Percentiles rank a stretch among this genome's conserved stretches.
phyloP scores from a whole-genome alignment of 2,113 vertebrate genomes.

The Arenaria interpres region DNA sequence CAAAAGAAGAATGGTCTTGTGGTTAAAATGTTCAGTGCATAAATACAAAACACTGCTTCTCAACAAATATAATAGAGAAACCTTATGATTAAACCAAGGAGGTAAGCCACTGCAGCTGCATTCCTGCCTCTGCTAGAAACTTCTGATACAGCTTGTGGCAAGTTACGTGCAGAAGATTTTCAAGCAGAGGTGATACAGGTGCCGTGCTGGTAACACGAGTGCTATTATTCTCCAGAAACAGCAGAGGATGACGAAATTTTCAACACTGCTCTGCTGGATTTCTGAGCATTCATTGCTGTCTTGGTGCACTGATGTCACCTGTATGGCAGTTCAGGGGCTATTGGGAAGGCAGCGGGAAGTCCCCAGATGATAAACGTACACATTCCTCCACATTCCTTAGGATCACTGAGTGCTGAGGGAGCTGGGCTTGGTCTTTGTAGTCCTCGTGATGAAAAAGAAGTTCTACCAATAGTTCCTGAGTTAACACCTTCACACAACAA shows the following conservation, averaged over 20 bases:
- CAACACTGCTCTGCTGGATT: neutral
- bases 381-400: neutral
- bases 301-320: neutral
- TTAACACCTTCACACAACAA: neutral
- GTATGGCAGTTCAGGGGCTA: neutral
- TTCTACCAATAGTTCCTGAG: neutral
- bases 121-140: neutral
- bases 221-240: neutral
- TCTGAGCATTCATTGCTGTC: neutral
- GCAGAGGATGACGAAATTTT: neutral
- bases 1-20: slow-evolving; percentile 1
- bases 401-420: neutral
- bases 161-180: neutral
- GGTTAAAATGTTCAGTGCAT: slow-evolving; percentile 5
- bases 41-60: slow-evolving; percentile 12
- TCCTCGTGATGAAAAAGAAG: neutral
- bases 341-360: neutral
- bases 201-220: neutral
- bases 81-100: slow-evolving; percentile 5
- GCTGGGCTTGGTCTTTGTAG: neutral
- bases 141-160: neutral
- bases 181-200: neutral
- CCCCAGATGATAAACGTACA: neutral
- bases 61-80: neutral
- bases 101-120: neutral